phyloP scores from a whole-genome alignment of 2,888 invertebrate species.

The Bugulina stolonifera region DNA sequence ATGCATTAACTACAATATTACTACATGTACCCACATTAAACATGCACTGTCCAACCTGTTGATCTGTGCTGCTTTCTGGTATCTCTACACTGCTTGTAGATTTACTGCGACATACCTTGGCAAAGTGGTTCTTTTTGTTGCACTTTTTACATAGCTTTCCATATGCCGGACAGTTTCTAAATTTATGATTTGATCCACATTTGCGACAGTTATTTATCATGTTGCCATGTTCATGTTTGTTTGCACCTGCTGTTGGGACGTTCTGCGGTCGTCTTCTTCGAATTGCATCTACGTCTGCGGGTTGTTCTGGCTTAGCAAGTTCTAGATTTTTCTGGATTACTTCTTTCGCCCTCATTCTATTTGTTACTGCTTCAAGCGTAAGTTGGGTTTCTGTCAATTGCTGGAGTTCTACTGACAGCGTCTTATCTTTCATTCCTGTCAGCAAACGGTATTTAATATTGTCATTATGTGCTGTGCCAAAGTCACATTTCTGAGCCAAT shows the following conservation, averaged over 20 bases:
- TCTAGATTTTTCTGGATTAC: neutral
- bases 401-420: neutral
- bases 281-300: conserved; percentile 7
- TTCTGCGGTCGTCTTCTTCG: neutral
- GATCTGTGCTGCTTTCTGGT: neutral
- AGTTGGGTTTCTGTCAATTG: neutral
- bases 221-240: neutral
- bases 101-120: neutral
- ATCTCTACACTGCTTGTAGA: neutral
- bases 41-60: neutral
- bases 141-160: conserved; percentile 4
- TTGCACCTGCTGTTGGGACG: neutral
- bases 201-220: neutral
- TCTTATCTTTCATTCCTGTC: conserved; percentile 12
- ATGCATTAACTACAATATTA: neutral
- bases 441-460: neutral
- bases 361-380: neutral
- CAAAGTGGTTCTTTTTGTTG: neutral
- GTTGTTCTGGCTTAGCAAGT: neutral
- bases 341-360: neutral
- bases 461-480: neutral
- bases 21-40: neutral
- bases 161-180: neutral
- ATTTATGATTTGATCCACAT: neutral
- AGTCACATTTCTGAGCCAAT: neutral